Evolutionary conservation across 2,888 invertebrate species (phyloP), one percentile per base, ranked within the genome.

Genomic region (Campopleginae sp.): DNA sequence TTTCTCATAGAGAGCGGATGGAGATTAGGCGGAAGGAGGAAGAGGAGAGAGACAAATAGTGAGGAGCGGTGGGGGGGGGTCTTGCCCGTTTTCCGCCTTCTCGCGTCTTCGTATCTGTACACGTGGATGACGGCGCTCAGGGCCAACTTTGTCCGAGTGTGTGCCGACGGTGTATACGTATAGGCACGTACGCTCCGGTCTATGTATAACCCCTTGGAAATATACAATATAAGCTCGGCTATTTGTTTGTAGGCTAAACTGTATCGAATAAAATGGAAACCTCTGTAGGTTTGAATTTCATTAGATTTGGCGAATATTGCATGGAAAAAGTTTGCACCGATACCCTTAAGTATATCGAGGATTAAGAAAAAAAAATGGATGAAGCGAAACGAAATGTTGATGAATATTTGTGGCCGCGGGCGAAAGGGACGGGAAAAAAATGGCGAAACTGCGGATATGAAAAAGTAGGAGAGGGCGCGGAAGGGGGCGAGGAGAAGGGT

Each of bases 151-250:
- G 79, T 38, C 82, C 31, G 75, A 81, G 76, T 44, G 54, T 54
- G 38, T 7, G 4, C 4, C 7, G 38, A n/a, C 7, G 38, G 3
- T 33, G 71, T 70, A 19, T 44, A 58, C 76, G 46, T 31, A 68
- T 58, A 48, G 63, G 84, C 87, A 87, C 87, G 87, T 85, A 86
- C 80, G 76, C 80, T 82, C 12, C 68, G 75, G 84, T 77, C 66
- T 77, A 86, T 76, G 75, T 77, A 70, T 77, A 80, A 86, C 80
- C 63, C 74, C 51, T 61, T 54, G 58, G 77, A 80, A 78, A 71
- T 79, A 66, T 68, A 76, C 48, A 14, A 65, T 14, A 42, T 10
- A 75, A 61, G 5, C 51, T 51, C 38, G 8, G 48, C 65, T 58
- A 74, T 58, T 38, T 31, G 4, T 44, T 44, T 46, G 44, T 23